Conservation (phyloP, 1,140 invertebrate species). For the Colletes latitarsis region DNA sequence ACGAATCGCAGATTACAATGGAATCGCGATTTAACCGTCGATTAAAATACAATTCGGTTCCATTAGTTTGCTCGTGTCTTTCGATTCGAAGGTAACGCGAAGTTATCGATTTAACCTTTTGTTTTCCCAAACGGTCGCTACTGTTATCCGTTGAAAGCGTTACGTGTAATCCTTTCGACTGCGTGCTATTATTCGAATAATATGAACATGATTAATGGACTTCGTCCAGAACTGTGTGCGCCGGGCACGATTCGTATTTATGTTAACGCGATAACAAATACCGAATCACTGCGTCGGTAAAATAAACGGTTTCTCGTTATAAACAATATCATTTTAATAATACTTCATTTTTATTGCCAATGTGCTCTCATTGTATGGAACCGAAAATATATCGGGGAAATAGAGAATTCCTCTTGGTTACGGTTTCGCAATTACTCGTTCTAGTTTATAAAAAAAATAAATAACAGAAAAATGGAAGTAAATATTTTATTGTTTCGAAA, state of each 20-base stretch:
- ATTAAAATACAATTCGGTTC: constrained; percentile 3
- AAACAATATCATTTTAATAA: too few species aligned
- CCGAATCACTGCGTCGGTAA: background rate
- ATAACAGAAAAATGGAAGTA: too few species aligned
- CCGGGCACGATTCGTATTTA: too few species aligned
- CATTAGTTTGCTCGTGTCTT: background rate
- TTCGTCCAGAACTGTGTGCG: background rate
- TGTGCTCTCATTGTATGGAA: too few species aligned
- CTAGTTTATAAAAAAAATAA: too few species aligned
- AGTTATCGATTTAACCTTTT: background rate
- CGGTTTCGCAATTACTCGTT: too few species aligned
- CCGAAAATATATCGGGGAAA: too few species aligned
- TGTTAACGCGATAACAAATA: background rate
- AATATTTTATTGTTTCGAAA: too few species aligned
- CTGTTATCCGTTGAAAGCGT: background rate
- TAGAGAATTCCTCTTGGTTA: too few species aligned
- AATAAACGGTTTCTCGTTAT: too few species aligned
- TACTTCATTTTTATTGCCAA: too few species aligned
- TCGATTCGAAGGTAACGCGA: background rate
- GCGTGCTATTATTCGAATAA: background rate
- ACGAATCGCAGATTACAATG: background rate
- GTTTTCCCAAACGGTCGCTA: background rate
- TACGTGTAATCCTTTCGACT: background rate
- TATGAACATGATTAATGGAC: background rate
- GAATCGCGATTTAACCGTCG: constrained; percentile 4